phyloP scores from a whole-genome alignment of 2,797 vertebrate species.

The Rhadinocentrus ornatus region DNA sequence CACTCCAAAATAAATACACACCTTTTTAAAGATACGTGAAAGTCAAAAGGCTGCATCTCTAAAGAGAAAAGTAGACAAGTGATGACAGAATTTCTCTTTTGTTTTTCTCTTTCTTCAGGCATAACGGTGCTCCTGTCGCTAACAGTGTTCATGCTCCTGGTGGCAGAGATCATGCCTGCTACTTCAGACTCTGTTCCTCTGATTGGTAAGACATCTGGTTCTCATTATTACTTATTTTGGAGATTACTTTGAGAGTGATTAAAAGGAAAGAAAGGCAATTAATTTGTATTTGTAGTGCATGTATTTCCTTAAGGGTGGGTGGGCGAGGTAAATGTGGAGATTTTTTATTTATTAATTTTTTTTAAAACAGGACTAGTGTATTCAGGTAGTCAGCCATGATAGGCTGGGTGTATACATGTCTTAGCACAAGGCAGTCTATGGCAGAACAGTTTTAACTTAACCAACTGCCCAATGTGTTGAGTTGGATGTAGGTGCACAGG shows the following conservation, averaged over 20 bases:
- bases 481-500: neutral
- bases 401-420: constrained; percentile 4
- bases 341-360: too few relatives aligned
- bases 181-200: constrained; percentile 94
- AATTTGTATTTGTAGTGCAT: neutral
- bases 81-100: constrained; percentile 14
- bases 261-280: neutral
- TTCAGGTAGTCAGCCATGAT: constrained; percentile 3
- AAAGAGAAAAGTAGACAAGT: constrained; percentile 11
- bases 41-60: constrained; percentile 18
- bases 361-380: neutral
- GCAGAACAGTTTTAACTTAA: neutral
- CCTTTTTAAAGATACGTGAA: constrained; percentile 14
- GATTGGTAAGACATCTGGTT: constrained; percentile 82
- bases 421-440: constrained; percentile 9
- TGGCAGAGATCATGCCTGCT: constrained; percentile 95
- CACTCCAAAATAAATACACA: constrained; percentile 33
- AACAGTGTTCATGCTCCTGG: constrained; percentile 93
- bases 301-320: neutral
- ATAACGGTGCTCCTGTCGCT: constrained; percentile 94
- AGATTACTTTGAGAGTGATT: constrained; percentile 7
- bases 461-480: constrained; percentile 14
- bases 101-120: constrained; percentile 72
- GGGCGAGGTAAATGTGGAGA: too few relatives aligned
- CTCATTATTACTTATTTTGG: constrained; percentile 2